Percentiles rank a stretch among this genome's conserved stretches.
Evolutionary conservation across 2,113 vertebrate species (phyloP).

Genomic region (Antidorcas marsupialis): DNA sequence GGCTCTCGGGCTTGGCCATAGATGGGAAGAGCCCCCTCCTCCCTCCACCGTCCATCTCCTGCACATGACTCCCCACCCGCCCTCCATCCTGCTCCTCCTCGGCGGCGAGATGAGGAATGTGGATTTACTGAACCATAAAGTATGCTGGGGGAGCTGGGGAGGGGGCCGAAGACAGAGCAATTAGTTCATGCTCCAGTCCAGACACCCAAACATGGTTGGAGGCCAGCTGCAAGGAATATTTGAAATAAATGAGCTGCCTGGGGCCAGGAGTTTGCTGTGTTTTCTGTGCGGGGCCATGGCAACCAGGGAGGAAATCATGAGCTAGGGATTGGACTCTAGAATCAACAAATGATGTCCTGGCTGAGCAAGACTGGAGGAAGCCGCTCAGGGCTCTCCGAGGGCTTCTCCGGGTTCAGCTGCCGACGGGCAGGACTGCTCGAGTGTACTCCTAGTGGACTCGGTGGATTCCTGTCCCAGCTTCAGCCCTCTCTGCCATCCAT

Average conservation of each 20-base stretch:
- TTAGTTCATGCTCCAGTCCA: slow-evolving; percentile 82
- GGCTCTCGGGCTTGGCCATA: slow-evolving; percentile 2
- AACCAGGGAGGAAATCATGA: slow-evolving; percentile 76
- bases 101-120: background rate
- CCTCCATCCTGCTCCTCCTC: background rate
- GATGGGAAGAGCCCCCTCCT: slow-evolving; percentile 36
- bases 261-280: slow-evolving; percentile 79
- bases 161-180: slow-evolving; percentile 75
- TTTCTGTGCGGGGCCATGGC: slow-evolving; percentile 79
- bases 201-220: slow-evolving; percentile 87
- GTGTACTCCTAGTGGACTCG: background rate
- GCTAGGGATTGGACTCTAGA: slow-evolving; percentile 60
- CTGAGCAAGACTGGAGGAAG: slow-evolving; percentile 19
- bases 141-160: slow-evolving; percentile 64
- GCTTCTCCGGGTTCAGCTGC: slow-evolving; percentile 3
- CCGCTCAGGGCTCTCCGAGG: background rate
- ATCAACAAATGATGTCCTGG: slow-evolving; percentile 78
- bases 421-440: background rate
- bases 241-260: slow-evolving; percentile 82
- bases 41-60: background rate
- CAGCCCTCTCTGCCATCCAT: background rate
- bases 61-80: background rate
- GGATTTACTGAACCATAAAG: slow-evolving; percentile 63
- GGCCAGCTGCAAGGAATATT: slow-evolving; percentile 86
- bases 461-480: background rate